These are phyloP conservation scores for Hirtodrosophila cameraria DNA, from an alignment of 2,888 invertebrate genomes.

Conservation along the genomic window DNA sequence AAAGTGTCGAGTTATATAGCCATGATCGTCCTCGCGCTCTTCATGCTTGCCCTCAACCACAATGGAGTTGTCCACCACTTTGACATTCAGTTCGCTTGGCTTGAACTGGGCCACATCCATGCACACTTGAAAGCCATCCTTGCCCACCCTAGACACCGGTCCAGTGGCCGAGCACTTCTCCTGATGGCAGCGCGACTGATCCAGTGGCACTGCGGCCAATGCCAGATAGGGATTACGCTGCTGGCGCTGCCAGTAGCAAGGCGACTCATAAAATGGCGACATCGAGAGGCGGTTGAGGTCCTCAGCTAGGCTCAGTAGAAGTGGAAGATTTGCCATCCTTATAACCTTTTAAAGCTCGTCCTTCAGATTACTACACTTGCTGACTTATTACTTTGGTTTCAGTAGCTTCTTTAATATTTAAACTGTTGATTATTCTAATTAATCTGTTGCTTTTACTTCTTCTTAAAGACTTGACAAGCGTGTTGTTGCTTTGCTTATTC, in stretches of 20 bases:
- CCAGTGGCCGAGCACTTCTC: constrained; percentile 52
- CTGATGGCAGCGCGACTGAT: constrained; percentile 58
- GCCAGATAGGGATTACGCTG: constrained; percentile 49
- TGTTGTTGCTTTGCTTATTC: constrained; percentile 38
- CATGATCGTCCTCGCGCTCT: constrained; percentile 89
- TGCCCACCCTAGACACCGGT: constrained; percentile 83
- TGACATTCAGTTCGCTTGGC: constrained; percentile 89
- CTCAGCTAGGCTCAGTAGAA: constrained; percentile 67
- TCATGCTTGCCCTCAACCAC: constrained; percentile 90
- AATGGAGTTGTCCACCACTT: constrained; percentile 87
- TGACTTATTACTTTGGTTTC: neutral
- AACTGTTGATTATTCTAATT: too few species aligned
- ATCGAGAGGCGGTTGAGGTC: constrained; percentile 67
- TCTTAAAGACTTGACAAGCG: too few species aligned
- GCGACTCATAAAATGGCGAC: constrained; percentile 58
- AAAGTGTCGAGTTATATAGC: constrained; percentile 92
- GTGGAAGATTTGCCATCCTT: constrained; percentile 69
- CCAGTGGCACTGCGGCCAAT: constrained; percentile 44
- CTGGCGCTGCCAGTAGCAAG: constrained; percentile 51
- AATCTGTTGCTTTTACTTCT: constrained; percentile 14
- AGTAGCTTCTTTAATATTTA: too few species aligned
- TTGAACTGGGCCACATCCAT: constrained; percentile 89
- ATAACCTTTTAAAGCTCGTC: neutral
- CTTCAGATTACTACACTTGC: neutral
- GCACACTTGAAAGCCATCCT: constrained; percentile 89